Conservation (phyloP, 2,797 vertebrate species). For the Diplodus sargus region DNA sequence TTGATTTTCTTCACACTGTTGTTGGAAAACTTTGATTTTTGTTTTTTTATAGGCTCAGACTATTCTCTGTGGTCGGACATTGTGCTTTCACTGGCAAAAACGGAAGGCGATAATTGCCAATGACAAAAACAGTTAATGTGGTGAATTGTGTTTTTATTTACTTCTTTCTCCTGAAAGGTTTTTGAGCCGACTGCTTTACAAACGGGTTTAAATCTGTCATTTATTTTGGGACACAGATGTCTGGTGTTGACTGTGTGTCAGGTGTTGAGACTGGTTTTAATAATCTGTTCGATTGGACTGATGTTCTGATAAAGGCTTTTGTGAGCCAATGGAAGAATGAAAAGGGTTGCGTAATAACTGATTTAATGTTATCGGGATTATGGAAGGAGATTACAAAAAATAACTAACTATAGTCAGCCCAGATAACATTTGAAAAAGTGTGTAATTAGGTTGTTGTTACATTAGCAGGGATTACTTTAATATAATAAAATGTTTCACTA, state of each 20-base stretch:
- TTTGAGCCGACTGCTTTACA: neutral
- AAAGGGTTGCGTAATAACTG: neutral
- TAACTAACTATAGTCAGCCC: too few species aligned
- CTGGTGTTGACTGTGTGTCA: neutral
- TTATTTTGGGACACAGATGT: neutral
- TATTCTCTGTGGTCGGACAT: constrained; percentile 9
- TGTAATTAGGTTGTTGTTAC: too few species aligned
- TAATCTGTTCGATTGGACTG: constrained; percentile 16
- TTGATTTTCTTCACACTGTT: constrained; percentile 4
- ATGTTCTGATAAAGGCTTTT: constrained; percentile 12
- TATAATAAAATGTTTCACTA: too few species aligned
- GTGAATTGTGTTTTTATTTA: neutral
- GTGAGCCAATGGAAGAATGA: neutral
- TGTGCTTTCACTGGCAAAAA: neutral
- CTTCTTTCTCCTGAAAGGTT: neutral
- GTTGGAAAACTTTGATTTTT: too few species aligned
- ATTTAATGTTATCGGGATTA: too few species aligned
- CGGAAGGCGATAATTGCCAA: neutral
- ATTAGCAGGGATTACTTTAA: too few species aligned
- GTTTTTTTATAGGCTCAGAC: neutral
- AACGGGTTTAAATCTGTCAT: neutral
- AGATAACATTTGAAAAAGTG: too few species aligned
- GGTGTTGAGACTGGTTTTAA: neutral
- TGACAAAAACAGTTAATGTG: neutral
- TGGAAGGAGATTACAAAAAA: too few species aligned